phyloP scores from a whole-genome alignment of 2,888 invertebrate genomes.

The Acronicta psi region DNA sequence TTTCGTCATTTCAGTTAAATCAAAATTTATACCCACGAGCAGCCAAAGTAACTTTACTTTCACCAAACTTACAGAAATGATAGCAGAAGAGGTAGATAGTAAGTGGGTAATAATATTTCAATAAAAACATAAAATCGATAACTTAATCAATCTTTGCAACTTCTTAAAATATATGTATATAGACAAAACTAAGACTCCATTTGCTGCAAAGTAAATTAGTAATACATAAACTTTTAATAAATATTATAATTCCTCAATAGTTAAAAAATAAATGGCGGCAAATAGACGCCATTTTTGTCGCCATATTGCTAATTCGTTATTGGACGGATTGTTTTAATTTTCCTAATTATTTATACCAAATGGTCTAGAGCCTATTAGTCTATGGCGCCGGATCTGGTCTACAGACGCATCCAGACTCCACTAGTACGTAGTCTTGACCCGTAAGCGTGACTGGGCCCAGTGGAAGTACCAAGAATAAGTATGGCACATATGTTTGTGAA shows the following conservation, averaged over 20 bases:
- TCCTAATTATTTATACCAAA: constrained; percentile 24
- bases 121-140: neutral
- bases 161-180: constrained; percentile 14
- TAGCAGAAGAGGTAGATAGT: too few species aligned
- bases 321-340: constrained; percentile 35
- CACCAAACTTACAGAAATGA: too few species aligned
- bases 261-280: constrained; percentile 32
- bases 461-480: constrained; percentile 96
- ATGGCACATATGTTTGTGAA: constrained; percentile 97
- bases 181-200: constrained; percentile 1
- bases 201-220: constrained; percentile 12
- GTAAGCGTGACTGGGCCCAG: constrained; percentile 96
- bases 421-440: constrained; percentile 97
- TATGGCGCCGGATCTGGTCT: constrained; percentile 84
- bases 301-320: constrained; percentile 34
- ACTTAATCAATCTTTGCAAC: constrained; percentile 8
- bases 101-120: neutral
- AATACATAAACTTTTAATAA: constrained; percentile 13
- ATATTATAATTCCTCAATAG: neutral
- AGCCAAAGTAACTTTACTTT: too few species aligned
- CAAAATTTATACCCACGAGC: neutral
- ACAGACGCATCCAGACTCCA: constrained; percentile 98
- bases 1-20: constrained; percentile 1
- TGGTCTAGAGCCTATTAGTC: constrained; percentile 24
- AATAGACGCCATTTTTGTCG: constrained; percentile 28